Evolutionary conservation across 2,113 vertebrate genomes (phyloP).

Genomic region (Cyphomyrus plagiostoma): DNA sequence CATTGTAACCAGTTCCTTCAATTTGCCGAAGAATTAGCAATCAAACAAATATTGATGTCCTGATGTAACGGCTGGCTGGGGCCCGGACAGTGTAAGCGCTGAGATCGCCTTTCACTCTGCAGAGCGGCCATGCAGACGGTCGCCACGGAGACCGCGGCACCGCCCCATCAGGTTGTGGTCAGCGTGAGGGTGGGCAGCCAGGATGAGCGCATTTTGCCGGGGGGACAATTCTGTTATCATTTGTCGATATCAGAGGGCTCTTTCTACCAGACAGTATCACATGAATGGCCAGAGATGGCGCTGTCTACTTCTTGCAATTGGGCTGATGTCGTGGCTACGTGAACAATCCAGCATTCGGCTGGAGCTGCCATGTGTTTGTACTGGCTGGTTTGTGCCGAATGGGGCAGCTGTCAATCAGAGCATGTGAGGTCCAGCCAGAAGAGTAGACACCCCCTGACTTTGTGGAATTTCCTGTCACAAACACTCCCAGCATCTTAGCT

Average conservation of each 20-base stretch:
- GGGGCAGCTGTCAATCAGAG: background rate
- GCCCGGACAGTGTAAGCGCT: background rate
- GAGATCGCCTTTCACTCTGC: background rate
- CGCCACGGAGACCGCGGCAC: background rate
- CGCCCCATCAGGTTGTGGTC: background rate
- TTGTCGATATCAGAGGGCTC: background rate
- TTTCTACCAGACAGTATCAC: background rate
- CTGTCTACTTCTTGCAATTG: constrained; percentile 1
- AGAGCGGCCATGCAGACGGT: background rate
- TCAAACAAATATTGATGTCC: background rate
- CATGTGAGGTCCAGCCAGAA: background rate
- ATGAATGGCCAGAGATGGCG: background rate
- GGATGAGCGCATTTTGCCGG: background rate
- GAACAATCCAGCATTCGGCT: background rate
- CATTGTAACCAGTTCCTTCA: background rate
- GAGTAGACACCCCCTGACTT: background rate
- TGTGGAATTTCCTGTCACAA: background rate
- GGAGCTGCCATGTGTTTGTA: background rate
- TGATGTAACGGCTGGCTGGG: background rate
- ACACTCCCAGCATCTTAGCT: background rate
- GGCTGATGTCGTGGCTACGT: background rate
- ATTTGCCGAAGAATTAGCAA: background rate
- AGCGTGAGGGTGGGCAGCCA: background rate
- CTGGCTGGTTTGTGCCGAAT: background rate
- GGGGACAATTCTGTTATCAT: background rate